phyloP scores from a whole-genome alignment of 1,140 invertebrate species.

The Riptortus pedestris region DNA sequence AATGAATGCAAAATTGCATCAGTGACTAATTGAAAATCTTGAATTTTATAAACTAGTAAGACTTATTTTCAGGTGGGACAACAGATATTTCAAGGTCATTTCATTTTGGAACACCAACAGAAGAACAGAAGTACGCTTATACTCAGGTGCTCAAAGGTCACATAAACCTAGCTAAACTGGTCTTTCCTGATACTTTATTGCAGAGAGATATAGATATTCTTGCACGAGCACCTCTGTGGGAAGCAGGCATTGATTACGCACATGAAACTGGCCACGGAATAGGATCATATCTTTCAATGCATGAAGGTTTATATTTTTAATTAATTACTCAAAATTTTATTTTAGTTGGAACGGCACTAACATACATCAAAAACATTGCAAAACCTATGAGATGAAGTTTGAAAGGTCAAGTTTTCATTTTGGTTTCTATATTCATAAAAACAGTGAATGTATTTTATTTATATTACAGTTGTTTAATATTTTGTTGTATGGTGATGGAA shows the following conservation, averaged over 20 bases:
- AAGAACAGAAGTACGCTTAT: slow-evolving; percentile 67
- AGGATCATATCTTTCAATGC: slow-evolving; percentile 71
- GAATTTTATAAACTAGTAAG: too few species aligned
- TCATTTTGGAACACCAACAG: slow-evolving; percentile 70
- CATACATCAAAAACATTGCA: not conserved
- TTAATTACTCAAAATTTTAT: too few species aligned
- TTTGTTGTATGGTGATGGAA: too few species aligned
- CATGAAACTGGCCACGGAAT: slow-evolving; percentile 87
- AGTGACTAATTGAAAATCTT: too few species aligned
- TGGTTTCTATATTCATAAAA: too few species aligned
- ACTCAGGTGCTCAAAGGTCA: slow-evolving; percentile 82
- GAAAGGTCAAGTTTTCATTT: too few species aligned
- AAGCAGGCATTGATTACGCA: slow-evolving; percentile 64
- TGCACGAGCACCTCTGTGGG: slow-evolving; percentile 70
- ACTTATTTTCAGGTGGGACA: slow-evolving; percentile 66
- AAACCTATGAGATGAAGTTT: not conserved
- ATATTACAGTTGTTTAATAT: too few species aligned
- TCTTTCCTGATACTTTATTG: slow-evolving; percentile 54
- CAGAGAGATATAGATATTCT: slow-evolving; percentile 60
- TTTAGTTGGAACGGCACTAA: not conserved
- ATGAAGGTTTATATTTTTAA: slow-evolving; percentile 67
- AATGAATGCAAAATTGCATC: too few species aligned
- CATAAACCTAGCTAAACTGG: slow-evolving; percentile 57
- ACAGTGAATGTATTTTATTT: too few species aligned
- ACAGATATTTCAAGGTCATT: slow-evolving; percentile 88